Evolutionary conservation across 1,140 invertebrate genomes (phyloP), one percentile per base, ranked within the genome.

Genomic region (Drosophila tropicalis): DNA sequence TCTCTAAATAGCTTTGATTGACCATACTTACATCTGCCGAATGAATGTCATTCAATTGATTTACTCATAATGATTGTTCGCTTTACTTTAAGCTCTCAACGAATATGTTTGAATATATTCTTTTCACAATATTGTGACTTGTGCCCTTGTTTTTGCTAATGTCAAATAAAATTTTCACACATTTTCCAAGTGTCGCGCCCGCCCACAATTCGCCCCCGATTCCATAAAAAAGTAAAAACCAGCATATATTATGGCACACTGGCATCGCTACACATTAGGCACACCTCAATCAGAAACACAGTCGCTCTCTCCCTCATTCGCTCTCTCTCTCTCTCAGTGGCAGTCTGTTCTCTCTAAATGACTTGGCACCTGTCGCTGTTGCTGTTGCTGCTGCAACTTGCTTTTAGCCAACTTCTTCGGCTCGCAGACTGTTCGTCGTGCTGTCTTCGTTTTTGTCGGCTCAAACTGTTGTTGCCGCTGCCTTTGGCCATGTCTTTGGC

Each of bases 391-490:
- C 67, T 71, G 66, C 44, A 51, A 51, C 44, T 51, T 51, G 44
- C 58, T 67, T 73, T 75, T 86, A 72, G 70, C 68, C 57, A 70
- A 75, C 84, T 87, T 86, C 79, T 87, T 86, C 83, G 83, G 76
- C 47, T 73, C 63, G 13, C 62, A 67, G 58, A 12, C 54, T 32
- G 61, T 32, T 41, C 34, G 36, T 39, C 22, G 65, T 62, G 66
- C 39, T 22, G 55, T 17, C 17, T 25, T 51, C 22, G 66, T 32
- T 25, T 54, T 58, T 54, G 70, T 67, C 67, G 51, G 51, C 34
- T 74, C 67, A 57, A 68, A 68, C 17, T 47, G 34, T 36, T 36
- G 68, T 69, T 67, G 75, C 32, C 17, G 70, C 40, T 65, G 63
- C 54, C 67, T 61, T 67, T 71, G 62, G 65, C 77, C 85, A 77